These are phyloP conservation scores for Takifugu ocellatus DNA, from an alignment of 2,797 vertebrate genomes.

Conservation along the genomic window DNA sequence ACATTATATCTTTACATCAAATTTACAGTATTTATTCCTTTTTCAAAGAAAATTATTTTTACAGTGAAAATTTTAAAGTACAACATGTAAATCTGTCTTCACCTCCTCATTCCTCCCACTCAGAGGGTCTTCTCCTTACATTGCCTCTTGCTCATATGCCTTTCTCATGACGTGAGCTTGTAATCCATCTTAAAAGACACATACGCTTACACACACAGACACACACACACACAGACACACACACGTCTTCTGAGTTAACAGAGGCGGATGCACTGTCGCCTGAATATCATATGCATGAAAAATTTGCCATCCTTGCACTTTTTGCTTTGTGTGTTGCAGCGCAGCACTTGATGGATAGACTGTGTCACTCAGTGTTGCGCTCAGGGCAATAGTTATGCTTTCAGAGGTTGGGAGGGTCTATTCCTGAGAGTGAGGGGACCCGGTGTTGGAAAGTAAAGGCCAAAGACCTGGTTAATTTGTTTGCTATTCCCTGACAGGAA, in stretches of 20 bases:
- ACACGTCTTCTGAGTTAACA: constrained; percentile 45
- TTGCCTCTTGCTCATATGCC: constrained; percentile 44
- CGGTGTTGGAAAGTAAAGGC: constrained; percentile 46
- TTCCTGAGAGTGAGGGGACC: constrained; percentile 42
- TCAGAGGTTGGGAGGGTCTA: constrained; percentile 30
- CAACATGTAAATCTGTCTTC: constrained; percentile 44
- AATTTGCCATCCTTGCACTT: constrained; percentile 57
- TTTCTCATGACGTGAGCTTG: constrained; percentile 53
- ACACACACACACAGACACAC: background rate
- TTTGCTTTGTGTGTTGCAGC: constrained; percentile 49
- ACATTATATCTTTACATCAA: constrained; percentile 5
- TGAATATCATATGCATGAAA: constrained; percentile 62
- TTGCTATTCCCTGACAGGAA: constrained; percentile 39
- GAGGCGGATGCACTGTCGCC: constrained; percentile 46
- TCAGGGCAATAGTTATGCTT: constrained; percentile 46
- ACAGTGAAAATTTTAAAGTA: constrained; percentile 47
- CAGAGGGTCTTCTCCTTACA: constrained; percentile 48
- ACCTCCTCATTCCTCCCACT: constrained; percentile 30
- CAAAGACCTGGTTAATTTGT: constrained; percentile 41
- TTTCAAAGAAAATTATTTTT: constrained; percentile 14
- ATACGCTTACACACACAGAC: background rate
- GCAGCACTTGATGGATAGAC: constrained; percentile 60
- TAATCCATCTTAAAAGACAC: constrained; percentile 66
- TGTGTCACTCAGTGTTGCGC: constrained; percentile 51
- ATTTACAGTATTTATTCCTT: constrained; percentile 22